Base-by-base conservation (phyloP, 2,888 invertebrate species). In the Parthenolecanium corni region DNA sequence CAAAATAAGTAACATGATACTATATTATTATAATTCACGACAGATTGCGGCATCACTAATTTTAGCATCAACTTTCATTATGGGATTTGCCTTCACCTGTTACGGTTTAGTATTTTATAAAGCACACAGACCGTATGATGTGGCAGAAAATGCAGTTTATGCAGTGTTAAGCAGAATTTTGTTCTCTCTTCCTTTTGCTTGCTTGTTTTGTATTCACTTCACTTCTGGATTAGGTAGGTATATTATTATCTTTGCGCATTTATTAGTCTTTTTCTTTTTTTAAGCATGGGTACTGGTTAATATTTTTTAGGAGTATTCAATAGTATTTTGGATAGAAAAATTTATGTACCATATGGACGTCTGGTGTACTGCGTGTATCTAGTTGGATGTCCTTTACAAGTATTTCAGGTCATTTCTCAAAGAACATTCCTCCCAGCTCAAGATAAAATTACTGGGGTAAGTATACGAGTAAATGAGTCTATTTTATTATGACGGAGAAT, bases 131-230 rank as follows among this genome's bases (percentile, higher is more conserved):
- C 70, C 71, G 54, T 79, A 80, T 71, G 73, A 76, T 63, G 75
- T 75, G 1, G 58, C 78, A 14, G 80, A 79, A 67, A 77, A 78
- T 40, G 78, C 78, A 0, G 61, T 78, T 9, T 82, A 81, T 68
- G 80, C 80, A 0, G 76, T 78, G 0, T 68, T 81, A 1, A 79
- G 80, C 68, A 72, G 81, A 40, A 77, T 79, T 0, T 71, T 76
- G 0, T 82, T 80, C 80, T 77, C 79, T 0, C 66, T 74, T 2
- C 78, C 79, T 0, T 73, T 78, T 1, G 72, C 76, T 0, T 66
- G 78, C 2, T 66, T 82, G 1, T 18, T 62, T 46, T 38, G 11
- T 16, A 14, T 65, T 25, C 64, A 52, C 31, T 51, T 47, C 20
- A 49, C 56, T 51, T 62, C 52, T 1, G 62, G 62, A 42, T 52